phyloP scores from a whole-genome alignment of 2,888 invertebrate species.

The Encarsia formosa region DNA sequence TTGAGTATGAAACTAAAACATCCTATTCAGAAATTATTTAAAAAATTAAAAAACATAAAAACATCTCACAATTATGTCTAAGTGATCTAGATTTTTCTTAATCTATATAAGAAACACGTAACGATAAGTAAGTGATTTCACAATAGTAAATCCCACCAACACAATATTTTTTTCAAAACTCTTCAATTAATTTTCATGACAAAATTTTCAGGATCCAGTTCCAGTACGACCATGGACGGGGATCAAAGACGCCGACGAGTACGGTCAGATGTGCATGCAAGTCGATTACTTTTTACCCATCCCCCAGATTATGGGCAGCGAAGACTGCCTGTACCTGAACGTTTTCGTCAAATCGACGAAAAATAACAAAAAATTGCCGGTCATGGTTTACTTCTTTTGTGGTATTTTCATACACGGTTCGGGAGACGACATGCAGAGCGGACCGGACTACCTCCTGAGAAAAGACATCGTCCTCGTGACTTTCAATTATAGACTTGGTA shows the following conservation, averaged over 20 bases:
- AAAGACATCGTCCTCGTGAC: constrained; percentile 32
- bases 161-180: no score
- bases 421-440: constrained; percentile 30
- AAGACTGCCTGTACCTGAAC: constrained; percentile 31
- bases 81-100: no score
- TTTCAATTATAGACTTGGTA: constrained; percentile 32
- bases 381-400: constrained; percentile 36
- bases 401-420: constrained; percentile 27
- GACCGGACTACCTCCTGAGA: constrained; percentile 33
- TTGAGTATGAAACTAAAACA: no score
- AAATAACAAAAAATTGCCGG: constrained; percentile 10
- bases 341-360: constrained; percentile 27
- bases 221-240: constrained; percentile 41
- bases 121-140: no score
- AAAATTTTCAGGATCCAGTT: constrained; percentile 34
- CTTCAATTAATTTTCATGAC: no score
- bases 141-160: no score
- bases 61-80: no score
- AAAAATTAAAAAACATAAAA: no score
- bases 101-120: no score
- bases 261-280: constrained; percentile 36
- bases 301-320: constrained; percentile 11
- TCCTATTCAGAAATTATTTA: no score
- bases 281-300: constrained; percentile 26
- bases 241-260: constrained; percentile 39